Conservation (phyloP, 35 echinoderm and acorn worm species). For the Apostichopus japonicus region DNA sequence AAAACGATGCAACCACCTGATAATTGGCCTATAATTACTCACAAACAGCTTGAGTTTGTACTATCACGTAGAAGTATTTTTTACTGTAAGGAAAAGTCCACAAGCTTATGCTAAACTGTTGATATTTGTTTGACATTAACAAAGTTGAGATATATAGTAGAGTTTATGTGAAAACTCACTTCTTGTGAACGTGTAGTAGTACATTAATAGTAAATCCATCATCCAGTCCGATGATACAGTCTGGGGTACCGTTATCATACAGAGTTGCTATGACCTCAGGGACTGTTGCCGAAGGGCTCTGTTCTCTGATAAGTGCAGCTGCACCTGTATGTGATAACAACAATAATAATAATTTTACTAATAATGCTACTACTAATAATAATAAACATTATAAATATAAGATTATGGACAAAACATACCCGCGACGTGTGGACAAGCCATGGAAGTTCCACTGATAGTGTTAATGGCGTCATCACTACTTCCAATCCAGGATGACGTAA, state of each 20-base stretch:
- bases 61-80: too few relatives aligned
- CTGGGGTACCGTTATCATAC: not conserved
- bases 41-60: too few relatives aligned
- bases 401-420: slow-evolving; percentile 35
- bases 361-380: not conserved
- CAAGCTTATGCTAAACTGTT: too few relatives aligned
- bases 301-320: not conserved
- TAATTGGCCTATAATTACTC: too few relatives aligned
- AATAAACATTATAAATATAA: not conserved
- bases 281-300: not conserved
- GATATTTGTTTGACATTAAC: too few relatives aligned
- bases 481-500: slow-evolving; percentile 53
- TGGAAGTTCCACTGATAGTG: slow-evolving; percentile 62
- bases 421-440: slow-evolving; percentile 68
- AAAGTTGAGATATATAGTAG: too few relatives aligned
- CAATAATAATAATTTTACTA: too few relatives aligned
- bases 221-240: not conserved
- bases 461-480: slow-evolving; percentile 41
- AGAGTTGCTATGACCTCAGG: not conserved
- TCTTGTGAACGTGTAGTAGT: not conserved
- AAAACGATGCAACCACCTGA: too few relatives aligned
- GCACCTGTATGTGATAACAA: not conserved
- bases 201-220: not conserved
- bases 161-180: not conserved
- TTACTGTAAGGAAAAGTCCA: too few relatives aligned